phyloP scores from a whole-genome alignment of 2,113 vertebrate species.

The Mus pahari region DNA sequence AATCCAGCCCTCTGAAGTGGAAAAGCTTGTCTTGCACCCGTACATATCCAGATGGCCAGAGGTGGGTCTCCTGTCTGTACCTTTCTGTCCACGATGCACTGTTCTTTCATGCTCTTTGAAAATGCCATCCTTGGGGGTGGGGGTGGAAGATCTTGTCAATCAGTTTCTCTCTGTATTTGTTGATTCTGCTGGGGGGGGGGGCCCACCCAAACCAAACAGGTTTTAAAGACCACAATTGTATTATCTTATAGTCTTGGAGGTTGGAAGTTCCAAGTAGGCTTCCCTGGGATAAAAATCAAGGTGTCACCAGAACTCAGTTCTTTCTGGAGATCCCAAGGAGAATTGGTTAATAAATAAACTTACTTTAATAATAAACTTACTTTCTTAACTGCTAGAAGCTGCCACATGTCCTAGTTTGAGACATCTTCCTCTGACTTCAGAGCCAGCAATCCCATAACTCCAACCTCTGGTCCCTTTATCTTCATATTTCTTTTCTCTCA shows the following conservation, averaged over 20 bases:
- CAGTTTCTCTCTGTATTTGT: neutral
- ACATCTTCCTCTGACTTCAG: neutral
- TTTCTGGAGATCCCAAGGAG: neutral
- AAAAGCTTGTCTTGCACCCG: neutral
- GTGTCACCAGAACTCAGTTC: too few species aligned
- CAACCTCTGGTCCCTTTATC: neutral
- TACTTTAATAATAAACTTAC: neutral
- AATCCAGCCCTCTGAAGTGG: neutral
- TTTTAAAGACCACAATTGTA: neutral
- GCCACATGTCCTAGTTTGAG: neutral
- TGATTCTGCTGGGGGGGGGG: neutral
- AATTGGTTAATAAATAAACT: neutral
- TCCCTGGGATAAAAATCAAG: neutral
- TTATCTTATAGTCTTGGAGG: neutral
- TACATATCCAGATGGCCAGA: neutral
- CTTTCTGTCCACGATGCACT: neutral
- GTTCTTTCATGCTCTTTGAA: slow-evolving; percentile 25
- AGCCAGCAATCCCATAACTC: neutral
- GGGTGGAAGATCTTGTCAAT: neutral
- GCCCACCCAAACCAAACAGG: neutral
- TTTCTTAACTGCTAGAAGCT: neutral
- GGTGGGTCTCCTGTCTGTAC: neutral
- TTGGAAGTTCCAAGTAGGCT: neutral
- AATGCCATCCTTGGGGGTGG: neutral
- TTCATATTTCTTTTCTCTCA: neutral